Evolutionary conservation across 2,888 invertebrate genomes (phyloP), one percentile per base, ranked within the genome.

Genomic region (Euproctis similis): DNA sequence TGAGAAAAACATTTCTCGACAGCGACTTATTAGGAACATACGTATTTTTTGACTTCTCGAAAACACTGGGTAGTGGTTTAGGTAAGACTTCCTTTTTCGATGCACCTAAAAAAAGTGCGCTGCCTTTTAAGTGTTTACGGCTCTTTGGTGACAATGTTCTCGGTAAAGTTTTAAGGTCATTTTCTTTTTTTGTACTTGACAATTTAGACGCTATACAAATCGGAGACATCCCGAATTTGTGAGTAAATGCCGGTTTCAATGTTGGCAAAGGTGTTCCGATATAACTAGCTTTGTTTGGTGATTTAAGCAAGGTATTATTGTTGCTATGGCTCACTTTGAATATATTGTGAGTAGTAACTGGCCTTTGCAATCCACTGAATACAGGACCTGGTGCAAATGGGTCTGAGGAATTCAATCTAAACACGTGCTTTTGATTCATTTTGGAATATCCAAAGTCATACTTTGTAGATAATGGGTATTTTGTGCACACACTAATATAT

Each of bases 341-440:
- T 35, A 84, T 80, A 39, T 84, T 82, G 36, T 63, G 75, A 32
- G 78, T 74, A 6, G 77, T 75, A 11, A 82, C 65, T 8, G 84
- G 78, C 26, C 74, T 62, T 42, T 80, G 77, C 36, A 81, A 59
- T n/a, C 78, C 81, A 47, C 82, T 80, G 40, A 85, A 85, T 2
- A 85, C 85, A 6, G 85, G 85, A 2, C 84, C 85, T 2, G 85
- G 85, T 1, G 85, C 85, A 44, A 85, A 85, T 2, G 80, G 80
- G 46, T 85, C 85, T 2, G 78, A 72, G 4, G 76, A 56, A 50
- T 81, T 81, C 8, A 60, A 46, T 30, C 76, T 51, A 24, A 82
- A 45, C 8, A 80, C 38, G 30, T 75, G 71, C 34, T 75, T 77
- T 42, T 70, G 64, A 47, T 53, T 75, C 19, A 69, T 55, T 59